Evolutionary conservation across 92 coral and sea anemone species (phyloP), one percentile per base, ranked within the genome.

Genomic region (Epizoanthus rinbou): DNA sequence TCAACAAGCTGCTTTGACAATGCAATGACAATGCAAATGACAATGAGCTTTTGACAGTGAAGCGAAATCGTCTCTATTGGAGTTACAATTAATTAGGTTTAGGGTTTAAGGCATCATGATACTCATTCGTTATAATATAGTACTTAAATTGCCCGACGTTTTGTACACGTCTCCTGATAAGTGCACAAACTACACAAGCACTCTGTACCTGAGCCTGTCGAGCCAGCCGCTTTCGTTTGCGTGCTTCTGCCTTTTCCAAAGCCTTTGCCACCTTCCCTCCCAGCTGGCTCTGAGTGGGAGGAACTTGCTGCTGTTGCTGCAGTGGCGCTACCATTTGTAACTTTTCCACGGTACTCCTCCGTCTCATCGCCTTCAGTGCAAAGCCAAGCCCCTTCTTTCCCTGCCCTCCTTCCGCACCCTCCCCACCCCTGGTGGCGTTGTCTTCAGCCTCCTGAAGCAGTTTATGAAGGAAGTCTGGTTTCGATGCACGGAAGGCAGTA

Each of bases 251-350:
- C 82, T 96, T 96, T 60, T 95, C 99, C 56, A 96, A 76, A 11
- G 98, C 99, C 64, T 90, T 96, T 1, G 99, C 99, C 21, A 96
- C 99, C 73, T 96, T 96, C 57, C 99, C 96, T 45, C 94, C 97
- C n/a, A 96, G 90, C 90, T 96, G 98, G 31, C 98, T 91, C 69
- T 89, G 95, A 13, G 76, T 79, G 24, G 84, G 82, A 9, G 91
- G 93, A 54, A 87, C 86, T 76, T 91, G 97, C 53, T 88, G 92
- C 64, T 84, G 92, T 41, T 88, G 90, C 65, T 84, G 93, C 16
- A 72, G 89, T 50, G 70, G 90, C 53, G 85, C 84, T 64, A 50
- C 50, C 39, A 84, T 91, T 73, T 62, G 88, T 5, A 73, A 15
- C 71, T 85, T 89, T 23, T 89, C 92, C 65, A 58, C 81, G 0